Conservation (phyloP, 1,140 invertebrate species). For the Pomacea maculata region DNA sequence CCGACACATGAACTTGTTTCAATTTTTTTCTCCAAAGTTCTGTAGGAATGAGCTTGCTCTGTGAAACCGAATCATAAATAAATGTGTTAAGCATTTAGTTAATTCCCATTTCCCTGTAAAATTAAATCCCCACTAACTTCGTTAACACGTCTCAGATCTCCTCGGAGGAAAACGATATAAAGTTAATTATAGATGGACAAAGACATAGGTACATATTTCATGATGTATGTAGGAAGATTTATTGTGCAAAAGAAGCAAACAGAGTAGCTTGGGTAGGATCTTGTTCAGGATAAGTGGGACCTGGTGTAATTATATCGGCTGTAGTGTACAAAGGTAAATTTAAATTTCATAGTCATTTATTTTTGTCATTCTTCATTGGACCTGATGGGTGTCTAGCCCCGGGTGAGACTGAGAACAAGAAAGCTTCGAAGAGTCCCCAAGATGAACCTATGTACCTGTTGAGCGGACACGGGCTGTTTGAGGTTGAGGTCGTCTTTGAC, state of each 20-base stretch:
- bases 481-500: constrained; percentile 40
- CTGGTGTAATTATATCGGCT: background rate
- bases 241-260: background rate
- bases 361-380: background rate
- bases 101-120: too few relatives aligned
- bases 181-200: background rate
- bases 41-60: too few relatives aligned
- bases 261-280: background rate
- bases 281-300: background rate
- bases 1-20: too few relatives aligned
- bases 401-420: background rate
- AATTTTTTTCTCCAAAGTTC: too few relatives aligned
- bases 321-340: too few relatives aligned
- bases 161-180: background rate
- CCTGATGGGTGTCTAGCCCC: background rate
- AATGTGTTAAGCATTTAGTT: too few relatives aligned
- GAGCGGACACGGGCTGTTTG: constrained; percentile 48
- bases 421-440: background rate
- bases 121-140: too few relatives aligned
- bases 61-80: too few relatives aligned
- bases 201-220: background rate
- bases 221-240: too few relatives aligned
- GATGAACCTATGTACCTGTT: constrained; percentile 23
- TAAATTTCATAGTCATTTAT: background rate
- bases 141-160: background rate